phyloP scores from a whole-genome alignment of 2,113 vertebrate species.

The Bolborhynchus lineola region DNA sequence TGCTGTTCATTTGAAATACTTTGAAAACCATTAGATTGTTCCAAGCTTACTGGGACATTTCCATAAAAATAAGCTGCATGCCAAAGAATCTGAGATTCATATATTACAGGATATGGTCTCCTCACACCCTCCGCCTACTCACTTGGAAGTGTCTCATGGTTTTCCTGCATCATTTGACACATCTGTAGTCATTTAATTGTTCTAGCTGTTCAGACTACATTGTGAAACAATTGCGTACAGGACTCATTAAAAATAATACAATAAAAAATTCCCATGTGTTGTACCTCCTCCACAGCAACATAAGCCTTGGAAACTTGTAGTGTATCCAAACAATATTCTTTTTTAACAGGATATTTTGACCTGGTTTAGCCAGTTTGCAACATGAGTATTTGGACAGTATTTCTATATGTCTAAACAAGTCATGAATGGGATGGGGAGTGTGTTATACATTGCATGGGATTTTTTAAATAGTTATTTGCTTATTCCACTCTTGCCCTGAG shows the following conservation, averaged over 20 bases:
- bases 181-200: slow-evolving; percentile 69
- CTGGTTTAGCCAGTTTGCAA: neutral
- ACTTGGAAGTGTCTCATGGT: slow-evolving; percentile 64
- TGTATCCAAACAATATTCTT: neutral
- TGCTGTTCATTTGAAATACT: slow-evolving; percentile 26
- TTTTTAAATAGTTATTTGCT: neutral
- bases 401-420: neutral
- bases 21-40: slow-evolving; percentile 46
- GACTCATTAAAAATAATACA: slow-evolving; percentile 55
- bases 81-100: slow-evolving; percentile 63
- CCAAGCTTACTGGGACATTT: slow-evolving; percentile 50
- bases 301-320: slow-evolving; percentile 35
- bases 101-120: slow-evolving; percentile 67
- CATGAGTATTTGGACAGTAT: neutral
- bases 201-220: slow-evolving; percentile 56
- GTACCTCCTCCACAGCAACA: slow-evolving; percentile 32
- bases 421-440: neutral
- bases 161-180: slow-evolving; percentile 67
- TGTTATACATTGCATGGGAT: neutral
- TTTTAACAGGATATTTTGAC: slow-evolving; percentile 4
- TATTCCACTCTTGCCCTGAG: neutral
- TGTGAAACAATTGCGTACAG: slow-evolving; percentile 65
- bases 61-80: slow-evolving; percentile 49
- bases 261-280: slow-evolving; percentile 23
- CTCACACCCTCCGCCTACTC: slow-evolving; percentile 64